A percentile compares a stretch with the other conserved stretches of the same genome.
These are phyloP conservation scores for Rynchops niger DNA, from an alignment of 2,113 vertebrate species.

Conservation along the genomic window DNA sequence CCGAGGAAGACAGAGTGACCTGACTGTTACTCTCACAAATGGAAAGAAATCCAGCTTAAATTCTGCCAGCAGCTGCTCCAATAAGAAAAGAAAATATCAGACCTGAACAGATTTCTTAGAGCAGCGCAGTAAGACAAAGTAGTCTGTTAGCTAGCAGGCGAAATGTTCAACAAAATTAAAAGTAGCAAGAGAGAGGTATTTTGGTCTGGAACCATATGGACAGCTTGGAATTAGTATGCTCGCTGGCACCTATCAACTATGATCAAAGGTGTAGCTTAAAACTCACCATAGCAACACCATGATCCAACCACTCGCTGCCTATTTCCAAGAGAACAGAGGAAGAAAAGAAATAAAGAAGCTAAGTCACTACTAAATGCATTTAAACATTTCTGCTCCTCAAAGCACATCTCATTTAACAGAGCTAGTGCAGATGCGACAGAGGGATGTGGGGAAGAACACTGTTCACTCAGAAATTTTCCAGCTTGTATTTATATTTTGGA, in stretches of 20 bases:
- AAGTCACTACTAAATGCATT: not conserved
- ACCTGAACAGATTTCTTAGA: not conserved
- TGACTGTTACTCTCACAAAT: not conserved
- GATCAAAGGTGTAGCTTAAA: constrained; percentile 27
- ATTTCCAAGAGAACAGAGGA: not conserved
- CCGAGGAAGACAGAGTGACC: not conserved
- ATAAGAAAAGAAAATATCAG: not conserved
- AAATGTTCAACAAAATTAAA: not conserved
- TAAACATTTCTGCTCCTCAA: not conserved
- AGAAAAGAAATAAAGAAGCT: not conserved
- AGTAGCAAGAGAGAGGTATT: not conserved
- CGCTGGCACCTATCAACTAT: not conserved
- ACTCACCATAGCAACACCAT: constrained; percentile 33
- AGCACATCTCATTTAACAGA: not conserved
- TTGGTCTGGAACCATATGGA: not conserved
- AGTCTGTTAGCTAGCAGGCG: not conserved
- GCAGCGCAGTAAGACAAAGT: not conserved
- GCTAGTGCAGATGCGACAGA: not conserved
- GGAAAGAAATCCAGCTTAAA: not conserved
- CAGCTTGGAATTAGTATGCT: not conserved
- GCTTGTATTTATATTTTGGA: not conserved
- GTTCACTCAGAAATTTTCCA: not conserved
- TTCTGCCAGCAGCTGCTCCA: not conserved
- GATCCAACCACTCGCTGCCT: not conserved
- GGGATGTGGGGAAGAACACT: not conserved